Evolutionary conservation across 1,140 invertebrate genomes (phyloP), one percentile per base, ranked within the genome.

Genomic region (Nomia melanderi): DNA sequence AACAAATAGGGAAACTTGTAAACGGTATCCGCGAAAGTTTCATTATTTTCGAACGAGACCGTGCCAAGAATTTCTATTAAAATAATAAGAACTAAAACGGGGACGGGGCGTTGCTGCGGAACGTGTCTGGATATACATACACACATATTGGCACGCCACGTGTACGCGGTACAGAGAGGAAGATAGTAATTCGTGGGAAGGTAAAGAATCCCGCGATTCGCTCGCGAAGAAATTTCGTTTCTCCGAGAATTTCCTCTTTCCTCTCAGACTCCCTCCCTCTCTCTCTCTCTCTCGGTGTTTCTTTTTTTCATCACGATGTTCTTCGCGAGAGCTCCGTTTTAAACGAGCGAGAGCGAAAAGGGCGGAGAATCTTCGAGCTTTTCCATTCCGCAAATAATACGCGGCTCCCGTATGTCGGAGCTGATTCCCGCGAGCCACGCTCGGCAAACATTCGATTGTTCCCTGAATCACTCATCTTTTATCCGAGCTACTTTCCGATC

Each of bases 31-130:
- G 27, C 29, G 17, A 67, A 82, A 82, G 79, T 82, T 82, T 73
- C 79, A 81, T 82, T 82, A 82, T 81, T 81, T 82, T 78, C 74
- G 64, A 78, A 59, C 69, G 63, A 41, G 70, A 71, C 63, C 79
- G 81, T 82, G 81, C 62, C 63, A 39, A 60, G 81, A 81, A 77
- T 81, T 78, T 82, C 69, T 81, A 81, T 77, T 81, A 81, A 81
- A 81, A 82, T 79, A 67, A 69, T 73, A 39, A 70, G 67, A 71
- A 77, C 57, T 62, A 63, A 71, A 77, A 70, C 59, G 67, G 41
- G 56, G 41, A 14, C 41, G 41, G 41, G 25, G 27, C 44, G 25
- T 23, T 23, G 67, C 47, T 63, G 56, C 25, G 67, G 44, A 70
- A 63, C 75, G 41, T 69, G n/a, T n/a, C n/a, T n/a, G n/a, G n/a